These are phyloP conservation scores for Tupaia chinensis DNA, from an alignment of 2,113 vertebrate species.

Conservation along the genomic window DNA sequence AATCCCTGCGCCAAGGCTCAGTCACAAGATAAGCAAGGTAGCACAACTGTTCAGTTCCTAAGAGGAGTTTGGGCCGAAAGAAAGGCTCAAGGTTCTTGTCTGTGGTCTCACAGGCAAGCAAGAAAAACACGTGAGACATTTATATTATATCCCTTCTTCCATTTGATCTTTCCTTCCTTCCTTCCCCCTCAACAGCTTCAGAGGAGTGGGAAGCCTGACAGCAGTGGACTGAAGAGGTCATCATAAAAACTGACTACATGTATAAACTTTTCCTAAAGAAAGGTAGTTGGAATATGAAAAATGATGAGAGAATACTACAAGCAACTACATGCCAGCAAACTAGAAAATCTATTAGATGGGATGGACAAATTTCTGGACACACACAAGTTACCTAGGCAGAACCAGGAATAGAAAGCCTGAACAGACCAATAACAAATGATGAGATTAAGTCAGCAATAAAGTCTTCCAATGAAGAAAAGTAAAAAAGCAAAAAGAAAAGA, in stretches of 20 bases:
- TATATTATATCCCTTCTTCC: background rate
- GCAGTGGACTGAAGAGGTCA: background rate
- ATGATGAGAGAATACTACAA: no score
- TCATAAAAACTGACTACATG: background rate
- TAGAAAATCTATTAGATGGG: no score
- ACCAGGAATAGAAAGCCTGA: no score
- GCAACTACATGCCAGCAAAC: no score
- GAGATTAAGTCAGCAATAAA: no score
- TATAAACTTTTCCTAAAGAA: background rate
- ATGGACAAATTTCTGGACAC: no score
- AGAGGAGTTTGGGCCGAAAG: background rate
- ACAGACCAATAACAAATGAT: no score
- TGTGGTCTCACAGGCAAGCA: background rate
- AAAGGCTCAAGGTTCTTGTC: background rate
- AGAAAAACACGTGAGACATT: background rate
- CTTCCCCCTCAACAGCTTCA: background rate
- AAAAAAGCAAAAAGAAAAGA: no score
- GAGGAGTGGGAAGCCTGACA: background rate
- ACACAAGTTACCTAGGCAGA: no score
- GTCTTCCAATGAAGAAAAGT: no score
- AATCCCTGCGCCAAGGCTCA: background rate
- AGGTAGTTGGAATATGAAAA: background rate
- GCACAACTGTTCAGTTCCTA: background rate
- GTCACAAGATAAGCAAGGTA: background rate
- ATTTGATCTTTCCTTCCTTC: constrained; percentile 9